These are phyloP conservation scores for Falco naumanni DNA, from an alignment of 2,797 vertebrate species.

Conservation along the genomic window DNA sequence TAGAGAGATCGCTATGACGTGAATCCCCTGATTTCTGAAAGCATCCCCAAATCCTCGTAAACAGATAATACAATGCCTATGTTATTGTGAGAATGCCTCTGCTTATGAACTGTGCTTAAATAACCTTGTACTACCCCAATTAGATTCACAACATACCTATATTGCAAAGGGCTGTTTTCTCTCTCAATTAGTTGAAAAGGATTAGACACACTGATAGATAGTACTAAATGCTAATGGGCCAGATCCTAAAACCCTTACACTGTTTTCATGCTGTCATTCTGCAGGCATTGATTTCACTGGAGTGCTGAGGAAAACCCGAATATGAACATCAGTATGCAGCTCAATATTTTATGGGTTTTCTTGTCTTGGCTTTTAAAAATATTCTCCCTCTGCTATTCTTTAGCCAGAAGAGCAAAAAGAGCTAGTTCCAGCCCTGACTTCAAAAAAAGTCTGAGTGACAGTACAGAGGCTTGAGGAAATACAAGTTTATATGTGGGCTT, in stretches of 20 bases:
- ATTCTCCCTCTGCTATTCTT: slow-evolving; percentile 65
- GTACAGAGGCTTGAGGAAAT: slow-evolving; percentile 70
- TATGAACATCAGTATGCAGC: slow-evolving; percentile 72
- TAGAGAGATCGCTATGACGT: neutral
- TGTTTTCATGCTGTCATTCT: slow-evolving; percentile 35
- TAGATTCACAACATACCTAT: slow-evolving; percentile 72
- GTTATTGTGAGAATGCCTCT: slow-evolving; percentile 58
- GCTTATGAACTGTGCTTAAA: slow-evolving; percentile 70
- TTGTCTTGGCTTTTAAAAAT: slow-evolving; percentile 72
- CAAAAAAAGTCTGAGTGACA: slow-evolving; percentile 60
- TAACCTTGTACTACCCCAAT: slow-evolving; percentile 72
- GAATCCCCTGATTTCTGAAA: slow-evolving; percentile 45
- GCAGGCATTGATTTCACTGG: slow-evolving; percentile 28
- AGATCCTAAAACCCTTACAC: slow-evolving; percentile 26
- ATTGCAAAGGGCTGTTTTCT: slow-evolving; percentile 67
- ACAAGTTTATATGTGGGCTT: slow-evolving; percentile 54
- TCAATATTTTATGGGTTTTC: slow-evolving; percentile 74
- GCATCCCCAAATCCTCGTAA: slow-evolving; percentile 53
- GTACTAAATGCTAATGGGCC: slow-evolving; percentile 62
- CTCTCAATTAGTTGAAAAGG: slow-evolving; percentile 75
- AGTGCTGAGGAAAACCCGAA: slow-evolving; percentile 8
- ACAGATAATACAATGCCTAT: slow-evolving; percentile 43
- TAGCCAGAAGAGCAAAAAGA: slow-evolving; percentile 71
- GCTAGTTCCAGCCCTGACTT: slow-evolving; percentile 39
- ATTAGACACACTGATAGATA: slow-evolving; percentile 69